phyloP scores from a whole-genome alignment of 2,113 vertebrate species.

The Noturus placidus region DNA sequence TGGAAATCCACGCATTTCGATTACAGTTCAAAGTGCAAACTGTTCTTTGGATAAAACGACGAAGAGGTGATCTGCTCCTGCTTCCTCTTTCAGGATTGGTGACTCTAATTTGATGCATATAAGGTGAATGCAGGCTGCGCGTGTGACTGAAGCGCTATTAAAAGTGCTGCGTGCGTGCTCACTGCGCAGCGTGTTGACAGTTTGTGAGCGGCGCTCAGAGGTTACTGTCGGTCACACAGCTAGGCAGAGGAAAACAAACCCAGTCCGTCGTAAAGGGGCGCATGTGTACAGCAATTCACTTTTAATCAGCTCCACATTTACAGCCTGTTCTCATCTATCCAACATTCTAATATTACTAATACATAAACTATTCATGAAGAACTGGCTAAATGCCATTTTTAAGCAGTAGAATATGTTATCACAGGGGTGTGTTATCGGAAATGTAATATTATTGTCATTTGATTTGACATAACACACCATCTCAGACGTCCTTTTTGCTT shows the following conservation, averaged over 20 bases:
- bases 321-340: not conserved
- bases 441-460: not conserved
- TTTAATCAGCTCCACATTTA: not conserved
- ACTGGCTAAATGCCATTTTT: not conserved
- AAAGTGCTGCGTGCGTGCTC: slow-evolving; percentile 50
- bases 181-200: slow-evolving; percentile 63
- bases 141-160: slow-evolving; percentile 53
- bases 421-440: not conserved
- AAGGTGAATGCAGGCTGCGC: slow-evolving; percentile 45
- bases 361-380: not conserved
- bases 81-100: not conserved
- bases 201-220: slow-evolving; percentile 45
- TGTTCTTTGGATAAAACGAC: not conserved
- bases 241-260: not conserved
- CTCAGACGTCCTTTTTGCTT: not conserved
- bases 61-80: too few relatives aligned
- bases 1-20: not conserved
- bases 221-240: slow-evolving; percentile 70
- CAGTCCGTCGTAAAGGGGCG: not conserved
- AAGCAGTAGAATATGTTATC: not conserved
- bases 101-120: slow-evolving; percentile 27
- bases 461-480: not conserved
- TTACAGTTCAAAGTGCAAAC: not conserved
- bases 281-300: not conserved
- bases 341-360: not conserved